These are phyloP conservation scores for Neuroterus valhalla DNA, from an alignment of 1,140 invertebrate species.

Conservation along the genomic window DNA sequence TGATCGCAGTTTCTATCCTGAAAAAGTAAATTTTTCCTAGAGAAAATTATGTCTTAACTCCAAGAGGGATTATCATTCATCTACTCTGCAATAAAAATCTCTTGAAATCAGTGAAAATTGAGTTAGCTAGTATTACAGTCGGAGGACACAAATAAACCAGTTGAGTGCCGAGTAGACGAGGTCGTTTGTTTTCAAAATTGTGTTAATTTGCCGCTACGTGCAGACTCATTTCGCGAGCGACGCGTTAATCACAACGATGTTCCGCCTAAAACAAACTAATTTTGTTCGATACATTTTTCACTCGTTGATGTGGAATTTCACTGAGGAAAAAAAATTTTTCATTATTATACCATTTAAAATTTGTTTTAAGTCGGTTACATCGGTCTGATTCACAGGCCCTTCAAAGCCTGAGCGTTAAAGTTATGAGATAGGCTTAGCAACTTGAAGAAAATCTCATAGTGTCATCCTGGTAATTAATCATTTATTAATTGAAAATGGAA, in stretches of 20 bases:
- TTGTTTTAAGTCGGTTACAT: slow-evolving; percentile 1
- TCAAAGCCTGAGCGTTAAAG: slow-evolving; percentile 36
- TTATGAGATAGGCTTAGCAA: slow-evolving; percentile 53
- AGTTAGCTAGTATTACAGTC: slow-evolving; percentile 10
- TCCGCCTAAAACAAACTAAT: slow-evolving; percentile 25
- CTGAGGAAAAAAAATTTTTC: slow-evolving; percentile 46
- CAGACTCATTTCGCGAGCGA: slow-evolving; percentile 69
- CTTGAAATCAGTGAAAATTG: neutral
- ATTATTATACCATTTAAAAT: slow-evolving; percentile 49
- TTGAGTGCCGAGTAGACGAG: slow-evolving; percentile 46
- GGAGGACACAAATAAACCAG: slow-evolving; percentile 18
- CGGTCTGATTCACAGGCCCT: neutral
- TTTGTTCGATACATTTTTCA: slow-evolving; percentile 39
- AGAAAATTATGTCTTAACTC: slow-evolving; percentile 5
- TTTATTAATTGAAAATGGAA: slow-evolving; percentile 70
- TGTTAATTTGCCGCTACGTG: slow-evolving; percentile 67
- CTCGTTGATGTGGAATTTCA: slow-evolving; percentile 46
- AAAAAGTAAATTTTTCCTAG: neutral
- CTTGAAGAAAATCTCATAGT: slow-evolving; percentile 59
- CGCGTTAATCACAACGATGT: slow-evolving; percentile 67
- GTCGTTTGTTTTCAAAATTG: slow-evolving; percentile 71
- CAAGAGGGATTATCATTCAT: neutral
- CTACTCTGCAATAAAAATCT: slow-evolving; percentile 3
- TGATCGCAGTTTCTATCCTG: neutral
- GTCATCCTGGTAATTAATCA: slow-evolving; percentile 69